Base-by-base conservation (phyloP, 2,888 invertebrate genomes). In the Sclerodermus sp. region DNA sequence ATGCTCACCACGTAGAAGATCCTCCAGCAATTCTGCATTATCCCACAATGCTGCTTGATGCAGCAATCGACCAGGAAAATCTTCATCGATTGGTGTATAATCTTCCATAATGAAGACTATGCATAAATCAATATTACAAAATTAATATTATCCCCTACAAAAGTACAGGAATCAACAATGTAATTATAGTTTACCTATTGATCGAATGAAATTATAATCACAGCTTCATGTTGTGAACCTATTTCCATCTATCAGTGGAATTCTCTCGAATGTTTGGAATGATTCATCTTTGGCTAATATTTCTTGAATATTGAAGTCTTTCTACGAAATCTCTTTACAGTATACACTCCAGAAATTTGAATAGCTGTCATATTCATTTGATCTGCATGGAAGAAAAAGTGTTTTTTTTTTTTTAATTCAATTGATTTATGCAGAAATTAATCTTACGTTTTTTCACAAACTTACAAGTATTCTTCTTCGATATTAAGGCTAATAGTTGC, bases 41-140 rank as follows among this genome's bases (percentile, higher is more conserved):
- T 93, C 92, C 92, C 93, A 93, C 13, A 93, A 77, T 0, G 93
- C 91, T 12, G 93, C 91, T 87, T 90, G 90, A 66, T 91, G 91
- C 49, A 91, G 78, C 42, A 91, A 79, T 44, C 89, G 85, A 4
- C 90, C 91, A 55, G 87, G 88, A 73, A 90, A 90, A 74, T 90
- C 85, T 69, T 89, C 89, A 66, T 90, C 90, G 66, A 89, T 88
- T n/a, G 88, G 87, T n/a, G 87, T 87, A 49, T 87, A 83, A 78
- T 87, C 87, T 81, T 88, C 79, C 82, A 82, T 82, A 9, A 13
- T 42, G 17, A 18, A 12, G 30, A 16, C 42, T 48, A 15, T 23
- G 13, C 16, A 41, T 39, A n/a, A n/a, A n/a, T n/a, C n/a, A n/a
- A n/a, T n/a, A n/a, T n/a, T n/a, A n/a, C n/a, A n/a, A n/a, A n/a